Evolutionary conservation across 1,140 invertebrate species (phyloP).

Genomic region (Musca domestica): DNA sequence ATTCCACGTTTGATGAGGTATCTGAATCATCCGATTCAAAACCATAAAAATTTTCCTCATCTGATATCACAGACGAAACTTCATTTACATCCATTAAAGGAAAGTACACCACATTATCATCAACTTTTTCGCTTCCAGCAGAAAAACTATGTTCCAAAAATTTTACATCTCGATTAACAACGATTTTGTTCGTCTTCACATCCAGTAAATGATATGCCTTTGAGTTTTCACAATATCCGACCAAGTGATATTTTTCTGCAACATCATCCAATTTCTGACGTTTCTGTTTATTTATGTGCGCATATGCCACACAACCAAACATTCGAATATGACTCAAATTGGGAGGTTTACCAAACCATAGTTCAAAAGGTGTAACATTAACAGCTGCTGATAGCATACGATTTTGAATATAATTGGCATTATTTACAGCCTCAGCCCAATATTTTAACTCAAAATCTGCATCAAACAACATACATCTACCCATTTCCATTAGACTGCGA

Average conservation of each 20-base stretch:
- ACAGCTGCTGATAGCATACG: conserved; percentile 17
- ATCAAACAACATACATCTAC: not conserved
- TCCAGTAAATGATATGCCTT: conserved; percentile 19
- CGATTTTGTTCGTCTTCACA: not conserved
- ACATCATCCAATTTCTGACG: conserved; percentile 14
- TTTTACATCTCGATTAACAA: not conserved
- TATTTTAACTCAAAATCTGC: conserved; percentile 26
- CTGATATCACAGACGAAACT: not conserved
- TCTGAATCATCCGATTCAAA: not conserved
- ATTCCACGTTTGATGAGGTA: not conserved
- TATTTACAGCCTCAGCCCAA: conserved; percentile 50
- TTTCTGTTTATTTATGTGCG: not conserved
- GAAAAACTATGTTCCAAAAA: not conserved
- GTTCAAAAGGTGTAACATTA: conserved; percentile 41
- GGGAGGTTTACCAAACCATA: conserved; percentile 42
- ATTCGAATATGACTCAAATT: conserved; percentile 39
- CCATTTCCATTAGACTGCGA: conserved; percentile 14
- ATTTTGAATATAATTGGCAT: no score
- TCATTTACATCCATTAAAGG: not conserved
- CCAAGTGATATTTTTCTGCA: conserved; percentile 3
- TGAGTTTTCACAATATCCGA: conserved; percentile 10
- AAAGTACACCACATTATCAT: not conserved
- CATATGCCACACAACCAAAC: conserved; percentile 34
- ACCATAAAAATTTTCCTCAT: not conserved
- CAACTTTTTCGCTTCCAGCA: not conserved